Percentiles rank a stretch among this genome's conserved stretches.
Evolutionary conservation across 2,888 invertebrate species (phyloP).

Genomic region (Cheilosia soror): DNA sequence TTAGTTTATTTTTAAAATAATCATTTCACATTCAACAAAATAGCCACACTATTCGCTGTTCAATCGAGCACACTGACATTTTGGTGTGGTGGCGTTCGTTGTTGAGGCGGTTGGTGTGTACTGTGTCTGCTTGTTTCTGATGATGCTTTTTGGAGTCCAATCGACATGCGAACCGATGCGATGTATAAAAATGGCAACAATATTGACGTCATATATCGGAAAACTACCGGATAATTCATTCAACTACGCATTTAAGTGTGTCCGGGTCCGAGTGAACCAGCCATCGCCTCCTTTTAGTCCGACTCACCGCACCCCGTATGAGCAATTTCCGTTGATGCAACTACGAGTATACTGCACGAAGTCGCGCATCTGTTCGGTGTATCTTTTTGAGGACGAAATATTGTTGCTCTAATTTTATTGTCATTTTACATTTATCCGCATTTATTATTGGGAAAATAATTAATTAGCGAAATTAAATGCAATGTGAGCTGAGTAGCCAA

Average conservation of each 20-base stretch:
- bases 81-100: slow-evolving; percentile 21
- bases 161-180: slow-evolving; percentile 13
- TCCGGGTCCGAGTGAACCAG: slow-evolving; percentile 1
- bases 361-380: slow-evolving; percentile 39
- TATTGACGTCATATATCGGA: slow-evolving; percentile 71
- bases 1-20: slow-evolving; percentile 75
- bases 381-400: slow-evolving; percentile 47
- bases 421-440: slow-evolving; percentile 72
- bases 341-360: not conserved
- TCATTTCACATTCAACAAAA: slow-evolving; percentile 68
- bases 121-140: not conserved
- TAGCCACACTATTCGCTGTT: slow-evolving; percentile 47
- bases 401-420: slow-evolving; percentile 70
- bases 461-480: slow-evolving; percentile 71
- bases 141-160: slow-evolving; percentile 5
- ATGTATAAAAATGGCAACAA: slow-evolving; percentile 30
- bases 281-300: not conserved
- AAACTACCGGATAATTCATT: slow-evolving; percentile 61
- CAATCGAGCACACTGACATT: slow-evolving; percentile 68
- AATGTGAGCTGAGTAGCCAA: slow-evolving; percentile 43
- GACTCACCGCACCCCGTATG: slow-evolving; percentile 11
- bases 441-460: slow-evolving; percentile 69
- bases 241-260: slow-evolving; percentile 38
- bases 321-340: slow-evolving; percentile 52
- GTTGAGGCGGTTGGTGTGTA: slow-evolving; percentile 13